Percentiles rank a stretch among this genome's conserved stretches.
Conservation (phyloP, 2,797 vertebrate genomes). For the Odontamblyopus rebecca region DNA sequence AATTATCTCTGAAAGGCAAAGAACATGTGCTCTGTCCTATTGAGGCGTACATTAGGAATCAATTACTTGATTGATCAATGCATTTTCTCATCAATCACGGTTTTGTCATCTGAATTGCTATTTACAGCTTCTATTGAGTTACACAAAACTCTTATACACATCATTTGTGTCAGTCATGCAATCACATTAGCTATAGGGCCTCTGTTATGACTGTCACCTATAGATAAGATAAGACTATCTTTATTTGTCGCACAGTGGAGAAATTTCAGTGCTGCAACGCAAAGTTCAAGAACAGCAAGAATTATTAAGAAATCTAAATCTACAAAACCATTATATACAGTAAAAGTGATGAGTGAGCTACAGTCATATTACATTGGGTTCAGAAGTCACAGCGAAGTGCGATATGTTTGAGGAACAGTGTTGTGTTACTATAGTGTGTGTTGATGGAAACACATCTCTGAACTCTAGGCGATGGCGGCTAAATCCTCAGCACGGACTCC, state of each 20-base stretch:
- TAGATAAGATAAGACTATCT: too few relatives aligned
- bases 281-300: too few relatives aligned
- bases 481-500: conserved; percentile 80
- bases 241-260: too few relatives aligned
- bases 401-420: conserved; percentile 27
- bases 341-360: not conserved
- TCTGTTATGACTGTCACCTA: not conserved
- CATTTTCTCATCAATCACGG: not conserved
- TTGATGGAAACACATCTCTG: conserved; percentile 60
- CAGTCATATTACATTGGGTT: conserved; percentile 16
- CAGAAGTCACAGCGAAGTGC: conserved; percentile 30
- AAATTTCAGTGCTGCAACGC: too few relatives aligned
- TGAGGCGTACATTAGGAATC: not conserved
- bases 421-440: conserved; percentile 18
- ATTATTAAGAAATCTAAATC: too few relatives aligned
- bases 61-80: conserved; percentile 1
- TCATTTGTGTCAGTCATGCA: not conserved
- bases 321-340: not conserved
- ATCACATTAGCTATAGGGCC: conserved; percentile 6
- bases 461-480: conserved; percentile 73
- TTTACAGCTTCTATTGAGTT: not conserved
- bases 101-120: not conserved
- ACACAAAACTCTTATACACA: not conserved
- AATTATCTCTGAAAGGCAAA: conserved; percentile 4
- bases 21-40: not conserved